Percentiles rank a stretch among this genome's conserved stretches.
Evolutionary conservation across 2,888 invertebrate genomes (phyloP).

Genomic region (Mythimna albipuncta): DNA sequence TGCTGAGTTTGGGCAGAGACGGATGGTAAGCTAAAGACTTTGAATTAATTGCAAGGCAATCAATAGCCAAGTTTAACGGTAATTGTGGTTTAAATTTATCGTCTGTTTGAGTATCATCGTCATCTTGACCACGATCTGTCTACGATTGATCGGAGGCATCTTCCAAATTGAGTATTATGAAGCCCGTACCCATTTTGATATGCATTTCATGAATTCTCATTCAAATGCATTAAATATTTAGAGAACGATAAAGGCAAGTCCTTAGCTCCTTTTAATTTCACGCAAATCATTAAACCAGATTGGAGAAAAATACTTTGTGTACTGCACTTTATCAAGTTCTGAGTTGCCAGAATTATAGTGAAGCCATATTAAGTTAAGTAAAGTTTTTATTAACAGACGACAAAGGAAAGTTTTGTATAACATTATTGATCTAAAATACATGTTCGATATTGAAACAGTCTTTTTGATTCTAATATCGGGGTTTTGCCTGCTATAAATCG

Average conservation of each 20-base stretch:
- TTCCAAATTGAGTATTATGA: conserved; percentile 31
- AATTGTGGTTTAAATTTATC: conserved; percentile 33
- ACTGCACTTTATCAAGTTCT: conserved; percentile 35
- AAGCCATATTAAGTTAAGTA: neutral
- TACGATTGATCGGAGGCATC: neutral
- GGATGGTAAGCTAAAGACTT: conserved; percentile 53
- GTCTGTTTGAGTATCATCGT: conserved; percentile 27
- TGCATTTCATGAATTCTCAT: conserved; percentile 26
- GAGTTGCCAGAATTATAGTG: conserved; percentile 7
- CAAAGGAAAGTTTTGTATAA: too few species aligned
- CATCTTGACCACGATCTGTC: conserved; percentile 6
- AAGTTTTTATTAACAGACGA: neutral
- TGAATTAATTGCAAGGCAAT: conserved; percentile 46
- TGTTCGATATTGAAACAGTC: neutral
- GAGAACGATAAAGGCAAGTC: conserved; percentile 40
- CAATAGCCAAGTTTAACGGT: conserved; percentile 41
- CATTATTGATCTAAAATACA: neutral
- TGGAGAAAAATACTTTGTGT: conserved; percentile 31
- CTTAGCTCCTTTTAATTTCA: conserved; percentile 29
- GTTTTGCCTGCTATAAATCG: conserved; percentile 11
- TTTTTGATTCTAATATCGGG: neutral
- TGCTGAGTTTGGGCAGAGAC: conserved; percentile 55
- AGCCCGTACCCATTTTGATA: conserved; percentile 19
- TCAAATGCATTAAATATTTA: conserved; percentile 25
- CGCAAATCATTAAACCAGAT: conserved; percentile 26